Conservation (phyloP, 2,888 invertebrate genomes). For the Diaphora mendica region DNA sequence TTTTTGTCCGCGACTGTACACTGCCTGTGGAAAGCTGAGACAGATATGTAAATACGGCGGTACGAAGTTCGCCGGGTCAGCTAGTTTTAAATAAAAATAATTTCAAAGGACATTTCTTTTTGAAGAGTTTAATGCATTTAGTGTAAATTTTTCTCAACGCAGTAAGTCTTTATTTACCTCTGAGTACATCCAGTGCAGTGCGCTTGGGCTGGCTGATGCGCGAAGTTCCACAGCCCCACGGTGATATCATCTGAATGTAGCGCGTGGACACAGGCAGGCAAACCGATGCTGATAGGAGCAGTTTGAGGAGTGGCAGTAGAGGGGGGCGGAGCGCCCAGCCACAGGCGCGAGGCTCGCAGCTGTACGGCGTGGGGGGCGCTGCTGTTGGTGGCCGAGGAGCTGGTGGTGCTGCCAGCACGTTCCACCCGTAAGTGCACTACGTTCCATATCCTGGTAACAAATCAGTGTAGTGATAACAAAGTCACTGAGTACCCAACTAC, state of each 20-base stretch:
- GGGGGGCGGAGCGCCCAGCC: constrained; percentile 67
- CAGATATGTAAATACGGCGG: too few species aligned
- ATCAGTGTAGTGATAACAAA: background rate
- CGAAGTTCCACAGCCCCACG: constrained; percentile 96
- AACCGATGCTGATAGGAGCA: constrained; percentile 62
- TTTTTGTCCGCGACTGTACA: too few species aligned
- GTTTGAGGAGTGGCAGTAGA: background rate
- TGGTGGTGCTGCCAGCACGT: constrained; percentile 61
- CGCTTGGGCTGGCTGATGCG: constrained; percentile 87
- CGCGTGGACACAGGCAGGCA: constrained; percentile 94
- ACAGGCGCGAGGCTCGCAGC: constrained; percentile 67
- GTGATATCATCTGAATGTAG: constrained; percentile 91
- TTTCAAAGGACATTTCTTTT: too few species aligned
- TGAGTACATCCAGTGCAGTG: constrained; percentile 92
- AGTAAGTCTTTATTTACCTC: constrained; percentile 76
- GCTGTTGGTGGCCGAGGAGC: constrained; percentile 61
- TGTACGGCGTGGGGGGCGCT: constrained; percentile 55
- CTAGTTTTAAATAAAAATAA: too few species aligned
- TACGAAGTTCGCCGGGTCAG: too few species aligned
- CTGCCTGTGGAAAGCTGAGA: too few species aligned
- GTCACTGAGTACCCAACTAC: background rate
- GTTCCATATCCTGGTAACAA: constrained; percentile 86
- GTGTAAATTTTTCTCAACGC: too few species aligned
- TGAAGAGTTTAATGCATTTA: too few species aligned
- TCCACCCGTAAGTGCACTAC: constrained; percentile 90